Evolutionary conservation across 53 echinoderm and acorn worm species (phyloP).

Genomic region (Stichopus horrens): DNA sequence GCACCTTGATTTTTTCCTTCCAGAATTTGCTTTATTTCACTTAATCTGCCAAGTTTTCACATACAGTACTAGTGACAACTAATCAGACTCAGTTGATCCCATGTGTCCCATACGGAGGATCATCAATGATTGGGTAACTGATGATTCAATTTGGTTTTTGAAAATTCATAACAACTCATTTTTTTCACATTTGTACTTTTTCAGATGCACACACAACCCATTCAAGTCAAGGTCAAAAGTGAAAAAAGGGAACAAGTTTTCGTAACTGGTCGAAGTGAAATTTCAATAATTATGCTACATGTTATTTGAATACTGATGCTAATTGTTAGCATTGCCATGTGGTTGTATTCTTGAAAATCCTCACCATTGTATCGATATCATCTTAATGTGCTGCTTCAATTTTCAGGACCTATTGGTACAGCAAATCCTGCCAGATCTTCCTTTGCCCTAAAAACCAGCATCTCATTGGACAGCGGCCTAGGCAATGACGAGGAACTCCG

Average conservation of each 20-base stretch:
- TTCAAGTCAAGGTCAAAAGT: not conserved
- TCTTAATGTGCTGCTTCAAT: not conserved
- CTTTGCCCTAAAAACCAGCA: constrained; percentile 38
- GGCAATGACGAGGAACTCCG: constrained; percentile 54
- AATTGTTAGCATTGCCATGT: not conserved
- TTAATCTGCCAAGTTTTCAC: no score
- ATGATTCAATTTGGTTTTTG: no score
- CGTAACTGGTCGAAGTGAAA: not conserved
- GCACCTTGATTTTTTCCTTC: no score
- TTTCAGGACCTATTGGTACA: constrained; percentile 35
- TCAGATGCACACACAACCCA: not conserved
- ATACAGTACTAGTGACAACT: no score
- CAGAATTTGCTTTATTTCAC: no score
- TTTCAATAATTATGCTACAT: not conserved
- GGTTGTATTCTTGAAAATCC: not conserved
- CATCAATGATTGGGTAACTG: no score
- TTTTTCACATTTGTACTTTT: no score
- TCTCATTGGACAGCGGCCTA: constrained; percentile 43
- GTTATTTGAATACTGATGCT: not conserved
- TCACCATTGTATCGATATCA: no score
- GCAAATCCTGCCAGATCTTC: constrained; percentile 45
- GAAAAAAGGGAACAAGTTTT: not conserved
- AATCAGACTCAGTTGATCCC: no score
- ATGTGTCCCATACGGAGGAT: no score
- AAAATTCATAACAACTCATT: no score